Conservation (phyloP, 2,888 invertebrate species). For the Leptopilina drosophilae region DNA sequence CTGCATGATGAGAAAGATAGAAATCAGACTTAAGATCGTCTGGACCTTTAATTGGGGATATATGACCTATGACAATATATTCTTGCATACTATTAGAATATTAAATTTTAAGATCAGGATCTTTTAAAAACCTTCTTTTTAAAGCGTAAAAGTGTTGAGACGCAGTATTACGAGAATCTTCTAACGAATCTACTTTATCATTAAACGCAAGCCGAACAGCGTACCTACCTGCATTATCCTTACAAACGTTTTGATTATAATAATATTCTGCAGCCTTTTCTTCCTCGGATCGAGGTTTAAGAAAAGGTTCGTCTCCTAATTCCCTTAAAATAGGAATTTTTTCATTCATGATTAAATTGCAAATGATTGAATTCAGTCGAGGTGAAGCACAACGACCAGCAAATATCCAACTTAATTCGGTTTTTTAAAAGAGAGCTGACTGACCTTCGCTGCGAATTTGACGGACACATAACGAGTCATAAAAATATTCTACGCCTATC, state of each 20-base stretch:
- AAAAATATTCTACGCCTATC: constrained; percentile 48
- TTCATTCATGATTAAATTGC: background rate
- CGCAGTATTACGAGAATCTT: constrained; percentile 55
- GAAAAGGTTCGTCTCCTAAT: background rate
- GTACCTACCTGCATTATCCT: constrained; percentile 56
- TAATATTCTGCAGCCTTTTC: background rate
- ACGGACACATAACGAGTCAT: constrained; percentile 36
- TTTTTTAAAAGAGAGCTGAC: constrained; percentile 41
- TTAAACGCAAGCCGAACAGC: constrained; percentile 57
- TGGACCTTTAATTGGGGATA: constrained; percentile 29
- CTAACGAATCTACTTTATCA: constrained; percentile 45
- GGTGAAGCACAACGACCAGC: constrained; percentile 38
- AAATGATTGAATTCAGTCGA: background rate
- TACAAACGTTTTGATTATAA: constrained; percentile 52
- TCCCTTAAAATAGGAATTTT: background rate
- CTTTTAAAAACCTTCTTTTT: constrained; percentile 55
- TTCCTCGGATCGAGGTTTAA: background rate
- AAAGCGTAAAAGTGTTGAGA: constrained; percentile 58
- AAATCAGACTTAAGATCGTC: background rate
- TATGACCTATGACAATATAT: constrained; percentile 45
- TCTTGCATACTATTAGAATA: constrained; percentile 49
- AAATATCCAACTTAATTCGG: constrained; percentile 48
- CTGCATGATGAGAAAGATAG: background rate
- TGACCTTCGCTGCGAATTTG: constrained; percentile 30
- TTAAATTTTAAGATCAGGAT: constrained; percentile 51